These are phyloP conservation scores for Geopemphigus sp. DNA, from an alignment of 1,140 invertebrate species.

Conservation along the genomic window DNA sequence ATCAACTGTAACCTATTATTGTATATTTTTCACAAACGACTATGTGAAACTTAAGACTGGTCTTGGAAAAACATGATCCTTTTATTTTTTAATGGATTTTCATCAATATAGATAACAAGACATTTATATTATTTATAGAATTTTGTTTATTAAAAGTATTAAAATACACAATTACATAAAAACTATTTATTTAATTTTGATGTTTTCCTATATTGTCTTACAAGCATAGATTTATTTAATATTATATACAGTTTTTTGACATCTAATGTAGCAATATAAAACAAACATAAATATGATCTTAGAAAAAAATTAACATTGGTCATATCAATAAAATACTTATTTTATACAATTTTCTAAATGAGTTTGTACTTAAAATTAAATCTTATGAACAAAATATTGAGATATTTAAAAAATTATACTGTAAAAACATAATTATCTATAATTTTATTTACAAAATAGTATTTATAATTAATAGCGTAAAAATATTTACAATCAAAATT, in stretches of 20 bases:
- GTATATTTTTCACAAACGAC: background rate
- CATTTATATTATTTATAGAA: background rate
- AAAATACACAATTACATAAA: background rate
- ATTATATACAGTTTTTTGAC: too few species aligned
- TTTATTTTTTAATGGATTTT: background rate
- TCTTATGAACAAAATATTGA: too few species aligned
- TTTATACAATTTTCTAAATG: too few species aligned
- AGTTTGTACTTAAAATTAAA: too few species aligned
- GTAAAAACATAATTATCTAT: background rate
- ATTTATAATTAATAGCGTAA: background rate
- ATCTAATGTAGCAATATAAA: too few species aligned
- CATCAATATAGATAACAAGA: background rate
- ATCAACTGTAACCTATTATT: background rate
- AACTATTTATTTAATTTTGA: background rate
- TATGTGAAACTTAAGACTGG: background rate
- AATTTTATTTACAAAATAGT: constrained; percentile 2
- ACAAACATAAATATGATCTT: too few species aligned
- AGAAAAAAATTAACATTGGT: too few species aligned
- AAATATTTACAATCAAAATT: too few species aligned
- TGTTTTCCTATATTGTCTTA: too few species aligned
- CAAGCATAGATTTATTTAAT: too few species aligned
- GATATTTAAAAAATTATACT: too few species aligned
- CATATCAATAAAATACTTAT: too few species aligned
- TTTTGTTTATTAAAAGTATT: background rate
- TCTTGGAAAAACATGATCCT: background rate